Base-by-base conservation (phyloP, 2,888 invertebrate genomes). In the Cheilosia grossa region DNA sequence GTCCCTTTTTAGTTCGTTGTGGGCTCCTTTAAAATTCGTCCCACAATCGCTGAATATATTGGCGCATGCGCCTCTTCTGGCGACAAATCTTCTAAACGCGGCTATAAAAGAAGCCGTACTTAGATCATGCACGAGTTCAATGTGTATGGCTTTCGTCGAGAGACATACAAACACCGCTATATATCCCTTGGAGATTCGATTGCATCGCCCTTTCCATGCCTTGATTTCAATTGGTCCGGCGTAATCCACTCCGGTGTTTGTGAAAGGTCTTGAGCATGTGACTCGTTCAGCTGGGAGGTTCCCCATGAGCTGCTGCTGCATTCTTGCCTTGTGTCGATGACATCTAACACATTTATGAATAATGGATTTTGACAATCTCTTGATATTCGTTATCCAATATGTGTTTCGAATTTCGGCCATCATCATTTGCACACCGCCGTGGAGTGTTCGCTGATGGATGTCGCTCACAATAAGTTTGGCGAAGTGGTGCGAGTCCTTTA, bases 1-100 rank as follows among this genome's bases (percentile, higher is more conserved):
- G n/a, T n/a, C n/a, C n/a, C n/a, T n/a, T n/a, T n/a, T n/a, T n/a
- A n/a, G n/a, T n/a, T n/a, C n/a, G n/a, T n/a, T n/a, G n/a, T n/a
- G n/a, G n/a, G n/a, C n/a, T n/a, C n/a, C n/a, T n/a, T 63, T 63
- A 10, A 73, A 54, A n/a, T 63, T 73, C 1, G 63, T 73, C 19
- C 58, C 66, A 21, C 66, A 75, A 13, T 75, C 58, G 19, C 66
- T 66, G 13, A 42, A 67, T 21, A 59, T 44, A 13, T 67, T 75
- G 2, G 9, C 40, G n/a, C 74, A 74, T 6, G 13, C 19, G 5
- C 40, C 58, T 49, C 58, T 15, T 49, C 66, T 21, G 4, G 51
- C 53, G n/a, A 53, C 27, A 42, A 67, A 67, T 17, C 54, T 21
- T n/a, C 40, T 37, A 2, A 24, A 51, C 13, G 51, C 64, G 37